Conservation (phyloP, 2,888 invertebrate species). For the Drosophila lacicola region DNA sequence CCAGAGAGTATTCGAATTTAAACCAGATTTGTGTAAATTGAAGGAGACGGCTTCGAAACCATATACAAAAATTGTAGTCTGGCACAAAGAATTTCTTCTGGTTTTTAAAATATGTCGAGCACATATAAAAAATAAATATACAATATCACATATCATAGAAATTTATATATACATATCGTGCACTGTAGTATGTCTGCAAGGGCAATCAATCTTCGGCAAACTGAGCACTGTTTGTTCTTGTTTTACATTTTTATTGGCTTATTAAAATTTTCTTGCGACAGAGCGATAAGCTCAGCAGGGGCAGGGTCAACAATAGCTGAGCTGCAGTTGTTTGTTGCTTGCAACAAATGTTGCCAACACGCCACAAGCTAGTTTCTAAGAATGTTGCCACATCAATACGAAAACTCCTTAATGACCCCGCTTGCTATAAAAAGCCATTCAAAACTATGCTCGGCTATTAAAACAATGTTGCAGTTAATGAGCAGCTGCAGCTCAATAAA, state of each 20-base stretch:
- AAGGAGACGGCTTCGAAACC: too few relatives aligned
- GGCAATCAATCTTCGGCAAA: neutral
- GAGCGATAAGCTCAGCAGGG: too few relatives aligned
- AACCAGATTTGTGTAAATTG: too few relatives aligned
- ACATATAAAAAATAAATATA: too few relatives aligned
- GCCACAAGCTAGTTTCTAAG: conserved; percentile 25
- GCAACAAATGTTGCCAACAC: conserved; percentile 54
- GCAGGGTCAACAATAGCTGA: conserved; percentile 15
- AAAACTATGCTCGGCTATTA: conserved; percentile 23
- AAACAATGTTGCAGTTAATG: conserved; percentile 27
- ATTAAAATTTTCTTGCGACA: conserved; percentile 45
- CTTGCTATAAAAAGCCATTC: conserved; percentile 20
- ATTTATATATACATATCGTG: neutral
- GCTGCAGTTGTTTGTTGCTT: conserved; percentile 9
- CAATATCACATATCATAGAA: too few relatives aligned
- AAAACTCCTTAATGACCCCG: conserved; percentile 34
- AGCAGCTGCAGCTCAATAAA: conserved; percentile 14
- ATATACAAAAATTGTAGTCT: too few relatives aligned
- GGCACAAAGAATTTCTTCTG: too few relatives aligned
- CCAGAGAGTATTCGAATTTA: neutral
- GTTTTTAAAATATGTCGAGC: too few relatives aligned
- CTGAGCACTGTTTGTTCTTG: neutral
- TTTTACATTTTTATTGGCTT: conserved; percentile 60
- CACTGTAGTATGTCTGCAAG: conserved; percentile 2
- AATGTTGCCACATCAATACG: conserved; percentile 33